Base-by-base conservation (phyloP, 2,797 vertebrate genomes). In the Taenioides sp. region DNA sequence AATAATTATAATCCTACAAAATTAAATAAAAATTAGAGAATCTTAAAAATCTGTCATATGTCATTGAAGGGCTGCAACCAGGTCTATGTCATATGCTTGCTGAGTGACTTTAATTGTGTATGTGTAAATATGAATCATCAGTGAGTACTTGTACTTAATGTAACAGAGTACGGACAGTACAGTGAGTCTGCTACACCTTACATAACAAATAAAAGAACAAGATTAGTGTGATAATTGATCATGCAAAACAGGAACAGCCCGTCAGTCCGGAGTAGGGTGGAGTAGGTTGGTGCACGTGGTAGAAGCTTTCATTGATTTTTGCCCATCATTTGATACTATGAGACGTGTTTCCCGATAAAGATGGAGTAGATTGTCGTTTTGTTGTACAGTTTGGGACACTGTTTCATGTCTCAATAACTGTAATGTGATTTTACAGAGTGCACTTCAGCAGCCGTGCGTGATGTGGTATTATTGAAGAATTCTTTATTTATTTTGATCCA, bases 251-350 rank as follows among this genome's bases (percentile, higher is more conserved):
- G 67, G 72, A 77, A 72, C 57, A 73, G 66, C 71, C 40, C 58
- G 71, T 71, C 59, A 49, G 22, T 73, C 23, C 40, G 71, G 69
- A 84, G 83, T 77, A 76, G 57, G 73, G 67, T n/a, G 73, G 69
- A 84, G 84, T 76, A 74, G 60, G 74, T 65, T 20, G 40, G 65
- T 76, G 76, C 63, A 76, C 11, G 34, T 37, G 2, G 67, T 67
- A 76, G 62, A 76, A 70, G 75, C 78, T 84, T 73, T 65, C 74
- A 88, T 89, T 88, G 84, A 90, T 91, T 91, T 89, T 84, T 77
- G 5, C 71, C 43, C 59, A 70, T 76, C 71, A 86, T 83, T 71
- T 79, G 87, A 87, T 79, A 86, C 80, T 43, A 31, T 72, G 65
- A 72, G 28, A 23, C 27, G 6, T 62, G 65, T 59, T 58, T 59